Percentiles rank a stretch among this genome's conserved stretches.
These are phyloP conservation scores for Gerris buenoi DNA, from an alignment of 1,140 invertebrate species.

Conservation along the genomic window DNA sequence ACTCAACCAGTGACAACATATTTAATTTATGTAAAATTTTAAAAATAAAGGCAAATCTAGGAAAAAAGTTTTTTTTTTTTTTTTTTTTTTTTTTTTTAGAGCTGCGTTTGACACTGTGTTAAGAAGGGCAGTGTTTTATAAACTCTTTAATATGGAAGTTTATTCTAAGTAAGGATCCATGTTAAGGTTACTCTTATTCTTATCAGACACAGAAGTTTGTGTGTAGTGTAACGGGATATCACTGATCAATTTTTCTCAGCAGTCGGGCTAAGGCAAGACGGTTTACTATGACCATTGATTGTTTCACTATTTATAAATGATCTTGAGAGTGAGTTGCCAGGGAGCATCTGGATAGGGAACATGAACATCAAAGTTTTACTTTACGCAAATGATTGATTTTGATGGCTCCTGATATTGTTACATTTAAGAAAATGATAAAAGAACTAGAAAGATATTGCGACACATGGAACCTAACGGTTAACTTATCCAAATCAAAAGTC, in stretches of 20 bases:
- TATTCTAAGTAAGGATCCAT: neutral
- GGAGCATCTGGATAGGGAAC: neutral
- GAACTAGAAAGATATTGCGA: neutral
- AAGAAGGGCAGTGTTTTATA: neutral
- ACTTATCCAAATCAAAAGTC: neutral
- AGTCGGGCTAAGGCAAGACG: neutral
- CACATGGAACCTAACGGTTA: neutral
- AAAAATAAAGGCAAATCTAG: too few relatives aligned
- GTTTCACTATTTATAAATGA: neutral
- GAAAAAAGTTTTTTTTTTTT: too few relatives aligned
- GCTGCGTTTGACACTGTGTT: neutral
- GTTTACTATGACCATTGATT: neutral
- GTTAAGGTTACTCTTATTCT: neutral
- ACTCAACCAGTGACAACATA: too few relatives aligned
- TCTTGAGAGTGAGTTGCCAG: neutral
- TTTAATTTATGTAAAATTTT: too few relatives aligned
- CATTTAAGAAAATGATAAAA: neutral
- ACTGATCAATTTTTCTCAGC: neutral
- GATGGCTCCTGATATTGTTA: neutral
- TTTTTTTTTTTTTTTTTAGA: too few relatives aligned
- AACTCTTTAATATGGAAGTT: neutral
- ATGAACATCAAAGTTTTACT: neutral
- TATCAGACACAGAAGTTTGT: neutral
- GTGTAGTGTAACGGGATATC: neutral
- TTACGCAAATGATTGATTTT: neutral